A percentile compares a stretch with the other conserved stretches of the same genome.
phyloP scores from a whole-genome alignment of 1,140 invertebrate species.

The Drosophila kikkawai region DNA sequence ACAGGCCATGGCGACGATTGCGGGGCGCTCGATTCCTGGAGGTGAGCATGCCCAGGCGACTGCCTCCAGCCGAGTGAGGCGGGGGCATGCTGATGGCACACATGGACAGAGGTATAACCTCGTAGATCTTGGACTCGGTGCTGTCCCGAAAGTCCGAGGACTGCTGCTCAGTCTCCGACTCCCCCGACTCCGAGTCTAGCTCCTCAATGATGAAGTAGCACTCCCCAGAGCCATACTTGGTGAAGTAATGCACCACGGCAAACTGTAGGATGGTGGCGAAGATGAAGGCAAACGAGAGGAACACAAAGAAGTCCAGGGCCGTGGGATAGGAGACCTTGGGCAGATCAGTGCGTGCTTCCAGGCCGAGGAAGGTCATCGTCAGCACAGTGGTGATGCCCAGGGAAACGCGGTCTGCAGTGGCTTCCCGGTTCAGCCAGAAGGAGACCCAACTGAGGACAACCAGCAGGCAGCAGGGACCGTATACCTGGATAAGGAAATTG shows the following conservation, averaged over 20 bases:
- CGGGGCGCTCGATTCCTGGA: conserved; percentile 51
- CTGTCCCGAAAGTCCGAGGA: conserved; percentile 68
- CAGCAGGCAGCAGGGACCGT: conserved; percentile 93
- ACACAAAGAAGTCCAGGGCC: conserved; percentile 94
- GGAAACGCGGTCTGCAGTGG: conserved; percentile 94
- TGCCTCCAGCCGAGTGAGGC: conserved; percentile 42
- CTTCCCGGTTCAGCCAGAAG: conserved; percentile 96
- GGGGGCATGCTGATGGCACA: conserved; percentile 73
- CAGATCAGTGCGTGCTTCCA: conserved; percentile 93
- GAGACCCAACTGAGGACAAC: conserved; percentile 96
- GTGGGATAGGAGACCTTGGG: conserved; percentile 95
- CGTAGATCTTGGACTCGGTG: conserved; percentile 78
- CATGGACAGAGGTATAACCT: conserved; percentile 81
- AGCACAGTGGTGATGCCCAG: conserved; percentile 94
- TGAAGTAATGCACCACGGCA: conserved; percentile 95
- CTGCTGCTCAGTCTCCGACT: conserved; percentile 86
- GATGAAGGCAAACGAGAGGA: conserved; percentile 94
- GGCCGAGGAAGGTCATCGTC: conserved; percentile 95
- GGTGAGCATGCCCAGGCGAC: conserved; percentile 56
- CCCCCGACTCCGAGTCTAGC: conserved; percentile 86
- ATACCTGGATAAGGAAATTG: conserved; percentile 95
- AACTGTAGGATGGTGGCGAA: conserved; percentile 95
- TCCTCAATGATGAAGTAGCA: conserved; percentile 90
- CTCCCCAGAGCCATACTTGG: conserved; percentile 95
- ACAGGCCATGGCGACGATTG: conserved; percentile 59